Evolutionary conservation across 2,888 invertebrate species (phyloP).

Genomic region (Heteromyza rotundicornis): DNA sequence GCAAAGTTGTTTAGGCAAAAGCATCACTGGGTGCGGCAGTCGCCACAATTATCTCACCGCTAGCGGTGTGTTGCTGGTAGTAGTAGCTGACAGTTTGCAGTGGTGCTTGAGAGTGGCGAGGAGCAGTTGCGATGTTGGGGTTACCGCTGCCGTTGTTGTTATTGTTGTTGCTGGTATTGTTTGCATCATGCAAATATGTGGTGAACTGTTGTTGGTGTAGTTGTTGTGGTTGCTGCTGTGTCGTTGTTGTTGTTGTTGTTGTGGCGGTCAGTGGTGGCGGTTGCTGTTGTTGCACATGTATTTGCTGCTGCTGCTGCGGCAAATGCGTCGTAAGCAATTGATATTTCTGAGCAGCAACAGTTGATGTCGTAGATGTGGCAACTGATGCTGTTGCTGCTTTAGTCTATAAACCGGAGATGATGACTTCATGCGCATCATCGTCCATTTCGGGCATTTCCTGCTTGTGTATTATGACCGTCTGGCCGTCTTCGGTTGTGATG

Average conservation of each 20-base stretch:
- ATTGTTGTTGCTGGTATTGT: constrained; percentile 29
- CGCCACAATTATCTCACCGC: constrained; percentile 27
- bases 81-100: constrained; percentile 32
- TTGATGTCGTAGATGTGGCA: constrained; percentile 27
- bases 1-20: no score
- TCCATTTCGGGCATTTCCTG: constrained; percentile 61
- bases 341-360: constrained; percentile 17
- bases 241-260: no score
- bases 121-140: constrained; percentile 10
- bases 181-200: not conserved
- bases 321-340: not conserved
- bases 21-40: constrained; percentile 16
- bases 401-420: constrained; percentile 60
- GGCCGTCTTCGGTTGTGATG: constrained; percentile 32
- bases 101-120: no score
- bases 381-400: constrained; percentile 32
- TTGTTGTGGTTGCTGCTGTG: not conserved
- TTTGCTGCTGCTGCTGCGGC: constrained; percentile 20
- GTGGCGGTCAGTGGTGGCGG: constrained; percentile 28
- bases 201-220: constrained; percentile 27
- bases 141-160: constrained; percentile 32
- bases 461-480: constrained; percentile 58
- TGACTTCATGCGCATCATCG: constrained; percentile 61
- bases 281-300: constrained; percentile 29
- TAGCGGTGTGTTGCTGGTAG: constrained; percentile 30